Evolutionary conservation across 2,797 vertebrate genomes (phyloP), one percentile per base, ranked within the genome.

Genomic region (Lacerta viridis): DNA sequence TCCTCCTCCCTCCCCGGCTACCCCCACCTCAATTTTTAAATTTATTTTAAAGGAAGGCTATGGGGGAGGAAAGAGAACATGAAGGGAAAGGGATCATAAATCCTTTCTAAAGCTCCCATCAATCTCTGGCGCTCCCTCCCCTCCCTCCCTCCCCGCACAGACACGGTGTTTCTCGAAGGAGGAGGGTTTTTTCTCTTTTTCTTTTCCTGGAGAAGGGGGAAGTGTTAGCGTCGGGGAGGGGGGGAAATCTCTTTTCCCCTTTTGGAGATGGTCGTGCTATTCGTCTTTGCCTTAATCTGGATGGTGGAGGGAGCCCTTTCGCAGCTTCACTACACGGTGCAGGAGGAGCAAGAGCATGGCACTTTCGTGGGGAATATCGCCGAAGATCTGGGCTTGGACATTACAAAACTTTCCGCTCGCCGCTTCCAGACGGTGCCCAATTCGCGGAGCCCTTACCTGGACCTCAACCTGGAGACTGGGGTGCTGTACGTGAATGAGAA

Each of bases 301-400:
- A 96, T 97, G 96, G 95, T 98, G 96, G 97, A 98, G 95, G 98
- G 98, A 93, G 98, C 96, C 91, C 95, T 97, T 92, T 96, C 97
- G 93, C 99, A 99, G 97, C 98, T 99, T 93, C 98, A 98, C 94
- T 99, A 99, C 96, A 99, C 98, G 43, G 99, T 99, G 94, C 98
- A 98, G 93, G 99, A 99, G 96, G 99, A 99, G 96, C 97, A 98
- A 91, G 98, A 98, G 86, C 98, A 98, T 95, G 99, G 99, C 96
- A 99, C 98, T 79, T 97, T 99, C 95, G 98, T 99, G 98, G 99
- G 99, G 88, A 99, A 99, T 97, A 99, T 99, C 92, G 98, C 99
- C 36, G 98, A 99, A 97, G 99, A 99, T 94, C 96, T 99, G 97
- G 98, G 99, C 89, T 98, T 99, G 98, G 98, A 99, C 98, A 98